Evolutionary conservation across 2,888 invertebrate species (phyloP).

Genomic region (Tupiocoris notatus): DNA sequence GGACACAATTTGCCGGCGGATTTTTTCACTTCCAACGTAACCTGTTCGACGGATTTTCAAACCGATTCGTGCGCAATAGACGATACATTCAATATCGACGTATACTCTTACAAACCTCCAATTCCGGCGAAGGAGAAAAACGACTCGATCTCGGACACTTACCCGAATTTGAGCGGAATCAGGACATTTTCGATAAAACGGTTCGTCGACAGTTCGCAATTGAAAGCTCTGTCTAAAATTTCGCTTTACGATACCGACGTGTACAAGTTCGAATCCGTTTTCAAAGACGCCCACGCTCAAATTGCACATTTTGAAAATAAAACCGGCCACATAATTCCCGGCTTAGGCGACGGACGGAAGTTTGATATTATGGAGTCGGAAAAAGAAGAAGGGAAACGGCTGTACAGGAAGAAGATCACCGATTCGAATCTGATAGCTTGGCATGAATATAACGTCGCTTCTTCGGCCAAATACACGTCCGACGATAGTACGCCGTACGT

Average conservation of each 20-base stretch:
- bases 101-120: neutral
- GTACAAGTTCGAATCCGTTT: constrained; percentile 27
- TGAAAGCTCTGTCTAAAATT: constrained; percentile 17
- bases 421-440: constrained; percentile 28
- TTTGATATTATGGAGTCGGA: constrained; percentile 26
- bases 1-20: constrained; percentile 15
- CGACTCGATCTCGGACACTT: neutral
- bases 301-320: constrained; percentile 20
- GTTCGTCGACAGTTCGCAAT: neutral
- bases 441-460: constrained; percentile 26
- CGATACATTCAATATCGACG: neutral
- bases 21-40: constrained; percentile 2
- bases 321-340: constrained; percentile 6
- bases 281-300: constrained; percentile 25
- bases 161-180: neutral
- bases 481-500: neutral
- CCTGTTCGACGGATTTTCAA: neutral
- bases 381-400: constrained; percentile 4
- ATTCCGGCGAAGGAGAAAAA: neutral
- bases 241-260: constrained; percentile 2
- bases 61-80: neutral
- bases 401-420: constrained; percentile 30
- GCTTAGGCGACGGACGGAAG: constrained; percentile 5
- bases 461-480: constrained; percentile 4
- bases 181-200: neutral